Evolutionary conservation across 2,888 invertebrate species (phyloP), one percentile per base, ranked within the genome.

Genomic region (Hirtodrosophila alboralis): DNA sequence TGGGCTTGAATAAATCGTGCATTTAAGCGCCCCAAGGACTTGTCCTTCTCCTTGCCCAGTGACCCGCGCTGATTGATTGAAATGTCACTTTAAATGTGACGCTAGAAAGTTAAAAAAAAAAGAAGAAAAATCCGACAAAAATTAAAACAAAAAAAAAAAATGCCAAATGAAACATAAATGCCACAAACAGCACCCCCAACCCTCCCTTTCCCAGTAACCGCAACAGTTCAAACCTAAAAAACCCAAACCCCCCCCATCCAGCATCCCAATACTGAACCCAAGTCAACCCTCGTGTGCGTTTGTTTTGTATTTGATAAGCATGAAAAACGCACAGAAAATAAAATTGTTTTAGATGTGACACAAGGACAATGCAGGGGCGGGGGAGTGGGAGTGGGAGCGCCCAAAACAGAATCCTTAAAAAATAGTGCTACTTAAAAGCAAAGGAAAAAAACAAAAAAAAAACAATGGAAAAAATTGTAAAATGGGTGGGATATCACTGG

Each of bases 271-370:
- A n/a, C n/a, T n/a, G 12, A 23, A 12, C 28, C 26, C 37, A 27
- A 28, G 69, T 69, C 72, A 75, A 77, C 77, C 77, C 65, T 80
- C 72, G 72, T 72, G 69, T 71, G 74, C 84, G 85, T 84, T 87
- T 85, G 87, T 85, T 87, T 85, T 76, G 69, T 77, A 85, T 87
- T 85, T 87, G 87, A 87, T 87, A 87, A 87, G 87, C 86, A 84
- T 72, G 79, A 84, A 87, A 83, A 78, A 86, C 60, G 64, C 58
- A 66, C 62, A 71, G 67, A 69, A 61, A 60, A 62, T 58, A 60
- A 74, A 78, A 80, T 78, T 78, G 73, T 78, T 75, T 73, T 57
- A 62, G 67, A 62, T 56, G 65, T 38, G 64, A 33, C 47, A 18
- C 18, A 5, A 18, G 18, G 51, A 28, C 36, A n/a, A n/a, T n/a